Evolutionary conservation across 2,797 vertebrate genomes (phyloP).

Genomic region (Micrastur ruficollis): DNA sequence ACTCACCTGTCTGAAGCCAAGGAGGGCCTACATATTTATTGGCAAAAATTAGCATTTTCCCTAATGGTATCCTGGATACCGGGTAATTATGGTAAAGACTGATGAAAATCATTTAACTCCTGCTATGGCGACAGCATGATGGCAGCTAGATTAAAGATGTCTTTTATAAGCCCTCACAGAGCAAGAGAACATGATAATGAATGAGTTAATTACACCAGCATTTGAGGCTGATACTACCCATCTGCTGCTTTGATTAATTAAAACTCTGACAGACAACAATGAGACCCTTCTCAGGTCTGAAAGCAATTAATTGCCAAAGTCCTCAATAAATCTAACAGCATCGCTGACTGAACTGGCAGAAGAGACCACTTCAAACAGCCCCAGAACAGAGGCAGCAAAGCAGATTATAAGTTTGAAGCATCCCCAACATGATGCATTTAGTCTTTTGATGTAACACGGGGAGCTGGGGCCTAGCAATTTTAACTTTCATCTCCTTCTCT

Average conservation of each 20-base stretch:
- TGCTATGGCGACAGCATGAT: neutral
- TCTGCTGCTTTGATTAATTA: constrained; percentile 76
- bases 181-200: constrained; percentile 67
- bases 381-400: neutral
- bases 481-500: neutral
- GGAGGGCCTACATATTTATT: neutral
- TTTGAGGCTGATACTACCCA: constrained; percentile 65
- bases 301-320: constrained; percentile 65
- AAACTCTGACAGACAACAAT: constrained; percentile 58
- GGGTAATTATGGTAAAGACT: constrained; percentile 8
- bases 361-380: neutral
- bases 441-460: neutral
- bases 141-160: constrained; percentile 46
- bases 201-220: constrained; percentile 75
- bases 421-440: neutral
- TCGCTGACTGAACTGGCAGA: neutral
- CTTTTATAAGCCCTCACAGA: neutral
- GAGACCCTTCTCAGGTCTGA: constrained; percentile 49
- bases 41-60: neutral
- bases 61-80: neutral
- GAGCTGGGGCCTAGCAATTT: neutral
- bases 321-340: constrained; percentile 37
- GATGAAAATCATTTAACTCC: constrained; percentile 44
- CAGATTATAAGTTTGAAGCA: neutral
- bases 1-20: neutral